phyloP scores from a whole-genome alignment of 2,797 vertebrate genomes.

The Anguilla marmorata region DNA sequence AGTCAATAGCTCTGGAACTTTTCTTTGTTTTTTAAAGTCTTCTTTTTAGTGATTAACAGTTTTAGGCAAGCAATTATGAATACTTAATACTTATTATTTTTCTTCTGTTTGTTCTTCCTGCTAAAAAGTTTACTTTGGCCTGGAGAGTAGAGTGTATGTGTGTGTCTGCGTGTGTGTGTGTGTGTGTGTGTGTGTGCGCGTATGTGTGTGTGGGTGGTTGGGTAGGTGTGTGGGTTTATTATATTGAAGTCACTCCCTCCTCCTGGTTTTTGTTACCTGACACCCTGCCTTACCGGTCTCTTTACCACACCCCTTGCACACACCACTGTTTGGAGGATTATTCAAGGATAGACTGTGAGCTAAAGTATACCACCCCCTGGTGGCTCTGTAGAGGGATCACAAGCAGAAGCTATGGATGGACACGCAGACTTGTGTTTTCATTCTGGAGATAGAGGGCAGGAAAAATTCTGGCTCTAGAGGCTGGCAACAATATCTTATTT shows the following conservation, averaged over 20 bases:
- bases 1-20: not conserved
- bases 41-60: not conserved
- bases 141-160: not conserved
- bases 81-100: not conserved
- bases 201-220: not conserved
- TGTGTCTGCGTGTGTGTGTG: not conserved
- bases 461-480: not conserved
- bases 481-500: not conserved
- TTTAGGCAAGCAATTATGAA: not conserved
- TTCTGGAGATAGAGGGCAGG: not conserved
- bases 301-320: not conserved
- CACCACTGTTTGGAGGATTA: not conserved
- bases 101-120: not conserved
- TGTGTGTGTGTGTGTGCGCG: not conserved
- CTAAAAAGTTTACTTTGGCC: not conserved
- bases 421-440: not conserved
- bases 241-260: not conserved
- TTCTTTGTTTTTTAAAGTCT: not conserved
- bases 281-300: not conserved
- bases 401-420: not conserved
- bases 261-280: constrained; percentile 4
- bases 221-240: not conserved
- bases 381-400: not conserved
- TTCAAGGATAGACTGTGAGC: not conserved
- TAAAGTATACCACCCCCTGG: not conserved